Evolutionary conservation across 2,113 vertebrate species (phyloP), one percentile per base, ranked within the genome.

Genomic region (Neodontobutis hainanensis): DNA sequence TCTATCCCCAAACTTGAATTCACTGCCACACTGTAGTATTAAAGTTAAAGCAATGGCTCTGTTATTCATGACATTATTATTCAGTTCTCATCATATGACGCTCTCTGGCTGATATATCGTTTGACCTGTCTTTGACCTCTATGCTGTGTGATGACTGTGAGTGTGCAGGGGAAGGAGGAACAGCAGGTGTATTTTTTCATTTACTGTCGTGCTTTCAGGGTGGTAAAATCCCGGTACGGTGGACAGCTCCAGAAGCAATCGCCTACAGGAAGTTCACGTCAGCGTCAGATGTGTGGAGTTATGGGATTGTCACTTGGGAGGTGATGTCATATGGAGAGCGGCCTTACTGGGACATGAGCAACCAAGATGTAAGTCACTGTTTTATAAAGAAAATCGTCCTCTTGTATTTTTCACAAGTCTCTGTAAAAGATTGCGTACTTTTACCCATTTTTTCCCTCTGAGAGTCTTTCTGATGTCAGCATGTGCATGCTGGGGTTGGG

Each of bases 291-390:
- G 89, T 93, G 15, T 94, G 92, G 92, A 93, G 92, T 69, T 94
- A 93, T 0, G 92, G 92, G 42, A 93, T 93, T 14, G 90, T 93
- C 89, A 93, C 92, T 85, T 93, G 92, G 92, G 92, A 93, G 82
- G 91, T 93, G 85, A 91, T 93, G 87, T 85, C 92, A 57, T 93
- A 92, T 5, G 92, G 92, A 58, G 92, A 93, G 75, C 84, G 92
- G 49, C 92, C 92, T 11, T 93, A 93, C 85, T 93, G 92, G 92
- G 92, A 93, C 74, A 93, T 93, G 92, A 93, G 92, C 77, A 93
- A 93, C 82, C 92, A 93, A 78, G 92, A 93, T 48, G 92, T 93
- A 82, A 92, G 92, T 88, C 73, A 53, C 36, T 16, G 34, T 4
- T 15, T 14, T 57, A 61, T 8, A 32, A 15, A 61, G 34, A 27